A percentile compares a stretch with the other conserved stretches of the same genome.
phyloP scores from a whole-genome alignment of 2,113 vertebrate genomes.

The Myrmecobius fasciatus region DNA sequence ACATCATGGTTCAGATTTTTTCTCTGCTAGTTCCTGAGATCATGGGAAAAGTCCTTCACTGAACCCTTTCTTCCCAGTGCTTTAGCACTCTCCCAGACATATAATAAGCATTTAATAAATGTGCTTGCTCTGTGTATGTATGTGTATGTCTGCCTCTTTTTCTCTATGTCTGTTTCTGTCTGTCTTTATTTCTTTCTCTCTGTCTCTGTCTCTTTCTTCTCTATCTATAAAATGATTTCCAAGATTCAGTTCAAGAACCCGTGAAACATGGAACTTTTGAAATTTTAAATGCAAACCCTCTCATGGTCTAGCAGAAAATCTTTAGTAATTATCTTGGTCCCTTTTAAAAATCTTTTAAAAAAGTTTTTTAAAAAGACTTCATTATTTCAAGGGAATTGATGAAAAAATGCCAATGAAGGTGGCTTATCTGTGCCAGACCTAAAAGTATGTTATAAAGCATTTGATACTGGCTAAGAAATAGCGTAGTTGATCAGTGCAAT shows the following conservation, averaged over 20 bases:
- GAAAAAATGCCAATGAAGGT: too few species aligned
- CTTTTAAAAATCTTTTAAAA: not conserved
- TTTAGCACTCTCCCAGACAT: not conserved
- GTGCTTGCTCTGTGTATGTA: not conserved
- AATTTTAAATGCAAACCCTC: not conserved
- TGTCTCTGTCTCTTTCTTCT: too few species aligned
- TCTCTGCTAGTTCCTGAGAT: not conserved
- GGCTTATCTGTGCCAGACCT: too few species aligned
- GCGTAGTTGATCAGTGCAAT: too few species aligned
- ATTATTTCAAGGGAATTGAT: too few species aligned
- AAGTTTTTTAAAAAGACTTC: too few species aligned
- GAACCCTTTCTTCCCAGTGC: not conserved
- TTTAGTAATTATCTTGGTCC: not conserved
- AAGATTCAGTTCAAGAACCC: not conserved
- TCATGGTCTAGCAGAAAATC: not conserved
- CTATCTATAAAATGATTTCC: not conserved
- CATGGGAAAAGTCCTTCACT: not conserved
- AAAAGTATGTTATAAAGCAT: too few species aligned
- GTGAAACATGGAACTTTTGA: not conserved
- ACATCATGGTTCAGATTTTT: not conserved
- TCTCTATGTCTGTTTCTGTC: not conserved
- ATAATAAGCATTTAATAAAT: not conserved
- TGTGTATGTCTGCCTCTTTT: too few species aligned
- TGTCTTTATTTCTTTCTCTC: too few species aligned
- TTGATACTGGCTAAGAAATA: too few species aligned